These are phyloP conservation scores for Heterocephalus glaber DNA, from an alignment of 2,113 vertebrate species.

Conservation along the genomic window DNA sequence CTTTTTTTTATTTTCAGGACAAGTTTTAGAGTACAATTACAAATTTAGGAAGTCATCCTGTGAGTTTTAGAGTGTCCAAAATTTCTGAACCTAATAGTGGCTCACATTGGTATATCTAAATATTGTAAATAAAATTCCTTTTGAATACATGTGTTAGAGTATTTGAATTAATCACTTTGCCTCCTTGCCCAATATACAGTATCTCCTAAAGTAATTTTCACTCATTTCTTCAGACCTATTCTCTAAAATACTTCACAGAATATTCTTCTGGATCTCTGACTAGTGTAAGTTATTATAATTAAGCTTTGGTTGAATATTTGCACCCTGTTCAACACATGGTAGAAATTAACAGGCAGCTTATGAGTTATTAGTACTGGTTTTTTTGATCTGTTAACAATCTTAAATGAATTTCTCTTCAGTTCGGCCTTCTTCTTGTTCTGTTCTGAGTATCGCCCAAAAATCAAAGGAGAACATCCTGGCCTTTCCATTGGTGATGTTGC, in stretches of 20 bases:
- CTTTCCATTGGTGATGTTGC: constrained; percentile 95
- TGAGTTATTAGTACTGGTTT: background rate
- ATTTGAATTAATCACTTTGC: background rate
- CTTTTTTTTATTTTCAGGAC: background rate
- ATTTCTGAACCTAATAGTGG: background rate
- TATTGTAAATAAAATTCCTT: background rate
- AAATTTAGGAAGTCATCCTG: background rate
- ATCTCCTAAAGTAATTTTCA: background rate
- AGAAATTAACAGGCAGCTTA: background rate
- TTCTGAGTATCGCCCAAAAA: constrained; percentile 95
- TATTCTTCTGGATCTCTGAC: background rate
- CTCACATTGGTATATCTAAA: background rate
- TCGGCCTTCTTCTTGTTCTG: constrained; percentile 99
- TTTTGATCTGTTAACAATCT: background rate
- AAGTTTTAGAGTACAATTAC: background rate
- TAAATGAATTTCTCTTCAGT: constrained; percentile 83
- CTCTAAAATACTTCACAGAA: background rate
- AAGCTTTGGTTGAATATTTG: background rate
- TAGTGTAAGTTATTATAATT: background rate
- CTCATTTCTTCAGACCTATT: background rate
- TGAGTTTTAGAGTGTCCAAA: background rate
- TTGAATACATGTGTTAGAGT: background rate
- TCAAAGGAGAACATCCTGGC: constrained; percentile 94
- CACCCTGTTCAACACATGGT: background rate
- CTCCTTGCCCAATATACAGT: background rate